Percentiles rank a stretch among this genome's conserved stretches.
Conservation (phyloP, 1,140 invertebrate species). For the Oedothorax gibbosus region DNA sequence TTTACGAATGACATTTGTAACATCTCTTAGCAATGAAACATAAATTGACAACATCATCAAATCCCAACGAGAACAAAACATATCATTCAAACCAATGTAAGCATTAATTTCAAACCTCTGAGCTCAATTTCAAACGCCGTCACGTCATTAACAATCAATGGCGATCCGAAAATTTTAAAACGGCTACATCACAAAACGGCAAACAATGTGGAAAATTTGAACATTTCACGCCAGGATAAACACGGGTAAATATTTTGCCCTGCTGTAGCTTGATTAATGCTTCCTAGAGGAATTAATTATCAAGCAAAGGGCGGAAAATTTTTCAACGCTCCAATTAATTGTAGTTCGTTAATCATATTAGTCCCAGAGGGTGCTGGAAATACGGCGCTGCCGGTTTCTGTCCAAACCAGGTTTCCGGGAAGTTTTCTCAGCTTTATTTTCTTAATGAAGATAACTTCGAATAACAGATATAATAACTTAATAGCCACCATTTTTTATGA, state of each 20-base stretch:
- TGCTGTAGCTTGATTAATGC: conserved; percentile 30
- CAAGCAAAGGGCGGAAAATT: conserved; percentile 44
- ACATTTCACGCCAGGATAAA: conserved; percentile 26
- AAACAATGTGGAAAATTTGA: conserved; percentile 28
- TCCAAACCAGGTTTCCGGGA: neutral
- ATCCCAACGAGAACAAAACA: too few relatives aligned
- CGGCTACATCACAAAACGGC: neutral
- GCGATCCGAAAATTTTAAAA: conserved; percentile 7
- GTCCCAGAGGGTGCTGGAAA: conserved; percentile 1
- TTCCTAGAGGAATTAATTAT: conserved; percentile 51
- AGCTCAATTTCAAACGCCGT: neutral
- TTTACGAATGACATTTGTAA: too few relatives aligned
- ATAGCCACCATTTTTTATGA: too few relatives aligned
- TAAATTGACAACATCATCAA: too few relatives aligned
- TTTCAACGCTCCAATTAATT: conserved; percentile 55
- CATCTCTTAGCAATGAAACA: too few relatives aligned
- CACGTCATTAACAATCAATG: neutral
- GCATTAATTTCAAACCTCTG: too few relatives aligned
- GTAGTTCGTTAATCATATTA: conserved; percentile 49
- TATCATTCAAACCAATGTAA: too few relatives aligned
- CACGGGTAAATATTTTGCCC: conserved; percentile 38
- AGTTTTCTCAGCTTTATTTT: neutral
- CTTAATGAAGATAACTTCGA: neutral
- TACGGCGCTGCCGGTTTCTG: too few relatives aligned
- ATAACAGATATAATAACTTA: too few relatives aligned